These are phyloP conservation scores for Embiotoca jacksoni DNA, from an alignment of 2,113 vertebrate genomes.

Conservation along the genomic window DNA sequence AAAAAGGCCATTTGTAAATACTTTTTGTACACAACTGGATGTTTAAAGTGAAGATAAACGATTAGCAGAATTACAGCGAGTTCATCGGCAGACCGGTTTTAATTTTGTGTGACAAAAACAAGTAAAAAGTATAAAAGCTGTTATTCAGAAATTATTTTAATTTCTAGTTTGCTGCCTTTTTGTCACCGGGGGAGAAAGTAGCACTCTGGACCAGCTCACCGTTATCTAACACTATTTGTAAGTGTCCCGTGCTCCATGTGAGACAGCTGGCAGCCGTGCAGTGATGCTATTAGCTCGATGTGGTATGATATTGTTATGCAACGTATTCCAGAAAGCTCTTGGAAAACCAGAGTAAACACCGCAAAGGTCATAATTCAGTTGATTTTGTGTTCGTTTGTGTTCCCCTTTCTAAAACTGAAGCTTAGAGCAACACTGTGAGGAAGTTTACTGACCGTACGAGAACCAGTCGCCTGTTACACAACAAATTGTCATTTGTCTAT, in stretches of 20 bases:
- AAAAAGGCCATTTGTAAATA: too few relatives aligned
- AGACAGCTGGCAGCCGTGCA: slow-evolving; percentile 31
- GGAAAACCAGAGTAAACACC: slow-evolving; percentile 45
- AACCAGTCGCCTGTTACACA: slow-evolving; percentile 56
- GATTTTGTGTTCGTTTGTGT: slow-evolving; percentile 53
- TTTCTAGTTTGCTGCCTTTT: neutral
- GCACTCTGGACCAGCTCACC: neutral
- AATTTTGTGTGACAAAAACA: too few relatives aligned
- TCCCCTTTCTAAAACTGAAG: slow-evolving; percentile 32
- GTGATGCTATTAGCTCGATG: slow-evolving; percentile 27
- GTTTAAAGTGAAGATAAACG: too few relatives aligned
- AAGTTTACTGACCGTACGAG: slow-evolving; percentile 68
- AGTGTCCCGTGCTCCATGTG: neutral
- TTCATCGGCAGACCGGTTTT: too few relatives aligned
- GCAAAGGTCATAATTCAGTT: slow-evolving; percentile 37
- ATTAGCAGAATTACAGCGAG: too few relatives aligned
- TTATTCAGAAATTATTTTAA: neutral
- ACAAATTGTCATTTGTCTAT: slow-evolving; percentile 36
- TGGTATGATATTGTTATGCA: slow-evolving; percentile 56
- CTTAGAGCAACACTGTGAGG: slow-evolving; percentile 33
- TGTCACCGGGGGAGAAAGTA: neutral
- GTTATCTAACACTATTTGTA: slow-evolving; percentile 15
- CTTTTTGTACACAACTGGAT: too few relatives aligned
- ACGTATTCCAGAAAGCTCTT: slow-evolving; percentile 50
- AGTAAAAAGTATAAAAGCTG: too few relatives aligned